Base-by-base conservation (phyloP, 2,888 invertebrate genomes). In the Eristalinus sepulchralis region DNA sequence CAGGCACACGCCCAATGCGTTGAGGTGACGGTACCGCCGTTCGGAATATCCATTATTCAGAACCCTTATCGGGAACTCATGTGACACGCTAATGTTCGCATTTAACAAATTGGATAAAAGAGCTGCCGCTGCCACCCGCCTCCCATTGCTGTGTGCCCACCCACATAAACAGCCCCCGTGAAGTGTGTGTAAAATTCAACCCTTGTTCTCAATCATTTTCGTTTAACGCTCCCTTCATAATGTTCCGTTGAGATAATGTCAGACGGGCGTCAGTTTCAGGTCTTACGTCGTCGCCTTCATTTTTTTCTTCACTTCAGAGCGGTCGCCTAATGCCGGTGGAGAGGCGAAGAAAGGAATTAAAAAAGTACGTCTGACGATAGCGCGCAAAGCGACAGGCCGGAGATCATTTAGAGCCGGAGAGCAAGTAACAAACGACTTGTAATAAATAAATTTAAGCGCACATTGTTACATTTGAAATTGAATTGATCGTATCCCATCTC, bases 61-160 rank as follows among this genome's bases (percentile, higher is more conserved):
- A 62, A 63, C 83, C 66, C 83, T 86, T 86, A 86, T 86, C 86
- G 71, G 83, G 55, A 86, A 75, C 75, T 83, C 78, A 75, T 79
- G 86, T 70, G 78, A 75, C 78, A 86, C 86, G 78, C 83, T 86
- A 86, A 86, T 86, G 78, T 83, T 86, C 82, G 62, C 81, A 83
- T 83, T 86, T 83, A 86, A 83, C 86, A 86, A 83, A 86, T 83
- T 86, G 83, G 83, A 83, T 86, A 79, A 86, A 78, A 59, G 71
- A 80, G 34, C 72, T 17, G 27, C 80, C 80, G 22, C 17, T 17
- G 64, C 60, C 34, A 9, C 17, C 63, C 17, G 13, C 27, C 36
- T 20, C 33, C n/a, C 27, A 39, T 5, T 31, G 34, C 39, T 22
- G 22, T 11, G 57, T 57, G 22, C 39, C 22, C 73, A 72, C 53